Conservation (phyloP, 2,888 invertebrate species). For the Spodoptera picta region DNA sequence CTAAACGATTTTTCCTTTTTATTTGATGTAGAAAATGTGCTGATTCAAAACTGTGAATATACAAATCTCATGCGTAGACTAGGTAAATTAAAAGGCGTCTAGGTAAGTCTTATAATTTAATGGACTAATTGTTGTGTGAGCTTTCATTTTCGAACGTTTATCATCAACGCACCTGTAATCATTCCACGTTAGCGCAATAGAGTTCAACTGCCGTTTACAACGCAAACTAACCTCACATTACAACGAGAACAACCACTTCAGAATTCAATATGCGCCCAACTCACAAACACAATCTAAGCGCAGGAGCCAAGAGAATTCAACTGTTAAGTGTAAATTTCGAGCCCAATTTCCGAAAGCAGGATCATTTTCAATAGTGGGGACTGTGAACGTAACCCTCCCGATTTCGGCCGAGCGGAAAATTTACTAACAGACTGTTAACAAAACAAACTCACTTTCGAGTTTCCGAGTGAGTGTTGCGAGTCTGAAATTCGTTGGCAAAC, state of each 20-base stretch:
- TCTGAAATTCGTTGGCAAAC: slow-evolving; percentile 51
- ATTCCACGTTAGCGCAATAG: neutral
- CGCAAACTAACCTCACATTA: slow-evolving; percentile 1
- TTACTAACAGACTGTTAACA: slow-evolving; percentile 60
- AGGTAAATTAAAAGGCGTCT: too few species aligned
- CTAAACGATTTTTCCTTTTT: too few species aligned
- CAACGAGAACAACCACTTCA: slow-evolving; percentile 16
- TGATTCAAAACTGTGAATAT: too few species aligned
- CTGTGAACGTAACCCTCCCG: slow-evolving; percentile 4
- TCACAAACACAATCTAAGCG: slow-evolving; percentile 28
- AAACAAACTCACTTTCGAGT: slow-evolving; percentile 64
- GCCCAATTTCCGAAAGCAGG: slow-evolving; percentile 52
- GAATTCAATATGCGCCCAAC: slow-evolving; percentile 43
- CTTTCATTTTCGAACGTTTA: too few species aligned
- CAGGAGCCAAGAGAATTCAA: slow-evolving; percentile 38
- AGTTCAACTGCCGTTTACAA: neutral
- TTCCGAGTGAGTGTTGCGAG: slow-evolving; percentile 38
- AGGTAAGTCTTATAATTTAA: too few species aligned
- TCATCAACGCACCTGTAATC: too few species aligned
- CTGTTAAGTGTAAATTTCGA: slow-evolving; percentile 48
- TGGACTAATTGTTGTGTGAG: too few species aligned
- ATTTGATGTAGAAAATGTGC: too few species aligned
- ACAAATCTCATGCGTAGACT: too few species aligned
- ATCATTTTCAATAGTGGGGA: slow-evolving; percentile 45
- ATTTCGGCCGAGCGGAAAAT: slow-evolving; percentile 64